Evolutionary conservation across 2,888 invertebrate species (phyloP).

Genomic region (Abrostola tripartita): DNA sequence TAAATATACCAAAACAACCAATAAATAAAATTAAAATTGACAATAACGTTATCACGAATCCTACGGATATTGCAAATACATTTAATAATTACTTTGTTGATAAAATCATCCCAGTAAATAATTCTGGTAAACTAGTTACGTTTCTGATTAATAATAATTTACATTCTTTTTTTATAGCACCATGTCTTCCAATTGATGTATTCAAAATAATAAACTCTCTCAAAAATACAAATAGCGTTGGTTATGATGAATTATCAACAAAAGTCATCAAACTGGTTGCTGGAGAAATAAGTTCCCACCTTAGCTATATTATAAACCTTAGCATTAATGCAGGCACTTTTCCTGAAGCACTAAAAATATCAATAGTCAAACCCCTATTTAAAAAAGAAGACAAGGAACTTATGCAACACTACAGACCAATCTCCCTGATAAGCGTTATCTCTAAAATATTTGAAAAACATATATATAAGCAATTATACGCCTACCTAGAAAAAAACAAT

Average conservation of each 20-base stretch:
- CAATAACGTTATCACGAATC: neutral
- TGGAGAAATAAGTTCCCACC: neutral
- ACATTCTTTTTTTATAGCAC: neutral
- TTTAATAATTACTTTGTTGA: neutral
- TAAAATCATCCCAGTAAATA: neutral
- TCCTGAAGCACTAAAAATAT: neutral
- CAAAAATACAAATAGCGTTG: neutral
- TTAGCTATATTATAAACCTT: neutral
- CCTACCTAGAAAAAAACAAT: neutral
- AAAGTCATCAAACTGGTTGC: neutral
- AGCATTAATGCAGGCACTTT: neutral
- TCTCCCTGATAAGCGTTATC: neutral
- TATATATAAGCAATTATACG: neutral
- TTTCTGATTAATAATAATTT: neutral
- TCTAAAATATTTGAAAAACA: slow-evolving; percentile 3
- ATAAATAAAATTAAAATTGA: neutral
- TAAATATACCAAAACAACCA: neutral
- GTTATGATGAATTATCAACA: neutral
- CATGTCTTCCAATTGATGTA: neutral
- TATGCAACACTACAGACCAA: slow-evolving; percentile 1
- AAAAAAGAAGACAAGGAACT: neutral
- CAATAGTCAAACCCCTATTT: neutral
- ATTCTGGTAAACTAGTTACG: neutral
- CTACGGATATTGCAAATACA: neutral
- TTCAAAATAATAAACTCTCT: neutral